Evolutionary conservation across 2,888 invertebrate species (phyloP).

Genomic region (Troilus luridus): DNA sequence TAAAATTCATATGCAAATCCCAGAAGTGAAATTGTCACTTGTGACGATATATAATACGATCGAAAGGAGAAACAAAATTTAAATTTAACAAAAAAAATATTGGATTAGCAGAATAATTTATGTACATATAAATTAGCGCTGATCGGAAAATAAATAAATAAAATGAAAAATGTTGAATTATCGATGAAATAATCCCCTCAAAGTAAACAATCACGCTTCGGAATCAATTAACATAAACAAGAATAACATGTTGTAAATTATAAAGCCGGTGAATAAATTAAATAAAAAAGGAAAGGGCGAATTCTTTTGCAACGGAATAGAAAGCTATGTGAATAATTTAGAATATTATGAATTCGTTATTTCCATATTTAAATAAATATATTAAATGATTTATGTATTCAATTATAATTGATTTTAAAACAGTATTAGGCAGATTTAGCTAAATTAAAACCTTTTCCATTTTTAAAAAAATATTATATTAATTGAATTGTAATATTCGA

Average conservation of each 20-base stretch:
- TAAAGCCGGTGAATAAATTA: constrained; percentile 4
- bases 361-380: no score
- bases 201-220: constrained; percentile 29
- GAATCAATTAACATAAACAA: constrained; percentile 41
- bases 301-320: background rate
- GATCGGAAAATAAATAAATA: background rate
- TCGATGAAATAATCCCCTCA: background rate
- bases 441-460: no score
- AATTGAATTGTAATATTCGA: no score
- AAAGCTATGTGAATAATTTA: background rate
- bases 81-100: background rate
- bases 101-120: background rate
- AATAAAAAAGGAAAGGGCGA: background rate
- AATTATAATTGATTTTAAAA: no score
- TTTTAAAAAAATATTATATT: no score
- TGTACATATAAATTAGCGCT: background rate
- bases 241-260: constrained; percentile 1
- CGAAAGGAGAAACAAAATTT: background rate
- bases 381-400: no score
- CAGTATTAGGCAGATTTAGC: no score
- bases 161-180: background rate
- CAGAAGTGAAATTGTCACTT: background rate
- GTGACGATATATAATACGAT: background rate
- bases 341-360: background rate
- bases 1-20: background rate